Evolutionary conservation across 2,113 vertebrate species (phyloP).

Genomic region (Spermophilus dauricus): DNA sequence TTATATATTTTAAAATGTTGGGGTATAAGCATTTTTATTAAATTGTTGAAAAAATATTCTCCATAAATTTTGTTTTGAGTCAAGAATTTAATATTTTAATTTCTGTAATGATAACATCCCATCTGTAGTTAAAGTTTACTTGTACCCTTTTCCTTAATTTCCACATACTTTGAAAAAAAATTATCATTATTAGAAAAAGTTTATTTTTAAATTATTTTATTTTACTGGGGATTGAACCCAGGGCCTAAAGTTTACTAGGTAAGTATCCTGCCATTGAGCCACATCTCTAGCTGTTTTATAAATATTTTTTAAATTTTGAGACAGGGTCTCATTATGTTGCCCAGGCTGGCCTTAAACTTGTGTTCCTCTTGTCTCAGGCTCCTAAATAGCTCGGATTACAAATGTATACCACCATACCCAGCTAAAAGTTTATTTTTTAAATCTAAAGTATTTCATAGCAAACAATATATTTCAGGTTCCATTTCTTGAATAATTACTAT

Average conservation of each 20-base stretch:
- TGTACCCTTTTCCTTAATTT: background rate
- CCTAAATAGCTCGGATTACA: background rate
- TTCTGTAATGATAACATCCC: background rate
- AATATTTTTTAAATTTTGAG: background rate
- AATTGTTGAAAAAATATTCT: background rate
- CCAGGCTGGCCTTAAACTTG: background rate
- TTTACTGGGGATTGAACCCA: background rate
- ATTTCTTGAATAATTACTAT: background rate
- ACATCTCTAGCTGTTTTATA: background rate
- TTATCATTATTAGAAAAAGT: background rate
- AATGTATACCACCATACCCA: background rate
- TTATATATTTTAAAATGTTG: background rate
- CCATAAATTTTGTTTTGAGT: background rate
- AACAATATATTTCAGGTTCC: background rate
- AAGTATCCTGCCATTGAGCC: background rate
- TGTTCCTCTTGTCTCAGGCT: background rate
- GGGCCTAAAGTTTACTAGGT: background rate
- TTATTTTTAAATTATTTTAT: background rate
- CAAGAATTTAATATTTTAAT: background rate
- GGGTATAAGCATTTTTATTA: background rate
- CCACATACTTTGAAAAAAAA: background rate
- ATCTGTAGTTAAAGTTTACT: slow-evolving; percentile 3
- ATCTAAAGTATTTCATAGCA: background rate
- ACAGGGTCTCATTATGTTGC: background rate
- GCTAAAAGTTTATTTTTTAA: background rate